These are phyloP conservation scores for Palloptera scutellata DNA, from an alignment of 2,888 invertebrate species.

Conservation along the genomic window DNA sequence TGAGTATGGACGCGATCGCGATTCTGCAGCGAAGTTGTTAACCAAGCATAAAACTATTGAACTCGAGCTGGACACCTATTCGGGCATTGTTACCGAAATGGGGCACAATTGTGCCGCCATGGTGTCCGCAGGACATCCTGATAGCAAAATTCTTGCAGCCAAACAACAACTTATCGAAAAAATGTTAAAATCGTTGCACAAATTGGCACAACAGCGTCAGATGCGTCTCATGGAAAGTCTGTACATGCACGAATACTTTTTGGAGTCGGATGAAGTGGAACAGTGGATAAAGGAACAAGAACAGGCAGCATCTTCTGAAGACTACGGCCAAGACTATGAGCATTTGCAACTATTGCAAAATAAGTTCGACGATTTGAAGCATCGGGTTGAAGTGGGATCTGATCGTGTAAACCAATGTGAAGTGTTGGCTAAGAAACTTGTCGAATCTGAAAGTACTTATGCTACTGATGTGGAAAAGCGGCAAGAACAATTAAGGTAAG, in stretches of 20 bases:
- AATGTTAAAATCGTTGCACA: slow-evolving; percentile 81
- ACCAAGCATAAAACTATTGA: slow-evolving; percentile 96
- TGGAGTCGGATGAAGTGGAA: slow-evolving; percentile 89
- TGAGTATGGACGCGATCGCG: slow-evolving; percentile 89
- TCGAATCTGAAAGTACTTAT: slow-evolving; percentile 85
- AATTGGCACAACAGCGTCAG: slow-evolving; percentile 80
- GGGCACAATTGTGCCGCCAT: slow-evolving; percentile 84
- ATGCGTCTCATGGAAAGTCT: slow-evolving; percentile 90
- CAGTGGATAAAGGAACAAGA: slow-evolving; percentile 93
- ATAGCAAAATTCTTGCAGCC: slow-evolving; percentile 80
- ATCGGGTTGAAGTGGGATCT: slow-evolving; percentile 86
- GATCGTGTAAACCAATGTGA: slow-evolving; percentile 92
- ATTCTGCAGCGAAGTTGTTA: slow-evolving; percentile 88
- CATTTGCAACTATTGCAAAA: slow-evolving; percentile 85
- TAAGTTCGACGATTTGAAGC: slow-evolving; percentile 93
- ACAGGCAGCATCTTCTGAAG: slow-evolving; percentile 87
- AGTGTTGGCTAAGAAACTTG: slow-evolving; percentile 85
- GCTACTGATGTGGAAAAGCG: slow-evolving; percentile 84
- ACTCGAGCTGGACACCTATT: slow-evolving; percentile 89
- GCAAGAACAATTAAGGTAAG: slow-evolving; percentile 86
- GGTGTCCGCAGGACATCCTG: slow-evolving; percentile 83
- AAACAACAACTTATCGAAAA: slow-evolving; percentile 80
- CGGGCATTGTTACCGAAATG: slow-evolving; percentile 91
- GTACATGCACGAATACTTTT: slow-evolving; percentile 88
- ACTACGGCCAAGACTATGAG: slow-evolving; percentile 94